phyloP scores from a whole-genome alignment of 2,113 vertebrate genomes.

The Barbus barbus region DNA sequence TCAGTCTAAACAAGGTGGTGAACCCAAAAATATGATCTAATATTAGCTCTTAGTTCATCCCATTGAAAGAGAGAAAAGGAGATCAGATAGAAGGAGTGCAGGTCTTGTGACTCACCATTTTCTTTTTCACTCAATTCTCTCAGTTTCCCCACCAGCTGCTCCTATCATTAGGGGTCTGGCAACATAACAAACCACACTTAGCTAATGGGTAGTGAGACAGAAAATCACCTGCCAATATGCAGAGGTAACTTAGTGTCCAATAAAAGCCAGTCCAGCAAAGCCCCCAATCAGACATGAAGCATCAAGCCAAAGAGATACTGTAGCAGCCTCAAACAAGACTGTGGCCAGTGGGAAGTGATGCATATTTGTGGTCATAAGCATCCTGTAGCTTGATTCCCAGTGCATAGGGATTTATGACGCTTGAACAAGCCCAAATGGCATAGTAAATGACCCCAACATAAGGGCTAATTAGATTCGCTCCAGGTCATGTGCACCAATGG shows the following conservation, averaged over 20 bases:
- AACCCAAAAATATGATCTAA: constrained; percentile 4
- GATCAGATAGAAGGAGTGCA: neutral
- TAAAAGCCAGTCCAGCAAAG: neutral
- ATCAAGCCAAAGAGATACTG: neutral
- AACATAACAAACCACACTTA: constrained; percentile 29
- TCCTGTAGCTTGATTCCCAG: neutral
- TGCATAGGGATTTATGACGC: neutral
- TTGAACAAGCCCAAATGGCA: constrained; percentile 39
- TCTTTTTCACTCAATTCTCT: neutral
- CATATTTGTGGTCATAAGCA: neutral
- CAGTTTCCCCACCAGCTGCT: constrained; percentile 31
- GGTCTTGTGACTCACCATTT: constrained; percentile 13
- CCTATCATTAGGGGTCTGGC: constrained; percentile 36
- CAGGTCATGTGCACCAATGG: constrained; percentile 23
- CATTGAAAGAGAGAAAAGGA: constrained; percentile 4
- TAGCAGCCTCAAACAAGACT: constrained; percentile 1
- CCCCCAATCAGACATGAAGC: neutral
- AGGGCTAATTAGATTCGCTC: constrained; percentile 43
- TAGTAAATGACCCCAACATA: constrained; percentile 39
- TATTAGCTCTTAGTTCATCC: neutral
- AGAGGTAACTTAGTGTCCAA: neutral
- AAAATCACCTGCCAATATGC: constrained; percentile 39
- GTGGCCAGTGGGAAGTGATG: neutral
- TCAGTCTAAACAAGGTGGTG: constrained; percentile 17
- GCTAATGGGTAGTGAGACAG: constrained; percentile 47